A percentile compares a stretch with the other conserved stretches of the same genome.
phyloP scores from a whole-genome alignment of 1,140 invertebrate genomes.

The Ceratina calcarata region DNA sequence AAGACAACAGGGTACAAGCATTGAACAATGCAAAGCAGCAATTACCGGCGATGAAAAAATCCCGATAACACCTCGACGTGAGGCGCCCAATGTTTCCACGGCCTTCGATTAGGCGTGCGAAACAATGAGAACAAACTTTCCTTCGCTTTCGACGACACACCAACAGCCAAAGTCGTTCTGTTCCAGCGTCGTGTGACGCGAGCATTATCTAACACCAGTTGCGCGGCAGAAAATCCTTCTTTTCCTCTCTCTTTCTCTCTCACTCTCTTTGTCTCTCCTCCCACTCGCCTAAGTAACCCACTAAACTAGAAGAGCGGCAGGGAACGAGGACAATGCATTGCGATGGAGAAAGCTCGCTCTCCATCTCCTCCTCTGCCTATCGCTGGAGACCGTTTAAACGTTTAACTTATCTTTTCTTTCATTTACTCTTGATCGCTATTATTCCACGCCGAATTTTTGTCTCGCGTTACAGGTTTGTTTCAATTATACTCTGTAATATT shows the following conservation, averaged over 20 bases:
- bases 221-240: conserved; percentile 50
- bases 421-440: background rate
- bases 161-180: background rate
- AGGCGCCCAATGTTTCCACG: conserved; percentile 18
- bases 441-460: too few relatives aligned
- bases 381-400: too few relatives aligned
- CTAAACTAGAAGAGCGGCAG: conserved; percentile 58
- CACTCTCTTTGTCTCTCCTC: background rate
- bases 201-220: conserved; percentile 52
- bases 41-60: background rate
- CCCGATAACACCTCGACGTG: background rate
- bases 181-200: conserved; percentile 33
- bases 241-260: too few relatives aligned
- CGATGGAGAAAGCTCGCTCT: conserved; percentile 34
- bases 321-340: conserved; percentile 62
- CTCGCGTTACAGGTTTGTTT: too few relatives aligned
- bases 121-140: conserved; percentile 30
- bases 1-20: background rate
- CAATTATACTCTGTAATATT: background rate
- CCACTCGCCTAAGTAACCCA: conserved; percentile 55
- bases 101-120: conserved; percentile 30
- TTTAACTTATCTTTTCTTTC: background rate
- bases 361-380: conserved; percentile 17
- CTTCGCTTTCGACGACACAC: conserved; percentile 31
- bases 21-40: background rate